Conservation (phyloP, 53 echinoderm and acorn worm genomes). For the Holothuria leucospilota region DNA sequence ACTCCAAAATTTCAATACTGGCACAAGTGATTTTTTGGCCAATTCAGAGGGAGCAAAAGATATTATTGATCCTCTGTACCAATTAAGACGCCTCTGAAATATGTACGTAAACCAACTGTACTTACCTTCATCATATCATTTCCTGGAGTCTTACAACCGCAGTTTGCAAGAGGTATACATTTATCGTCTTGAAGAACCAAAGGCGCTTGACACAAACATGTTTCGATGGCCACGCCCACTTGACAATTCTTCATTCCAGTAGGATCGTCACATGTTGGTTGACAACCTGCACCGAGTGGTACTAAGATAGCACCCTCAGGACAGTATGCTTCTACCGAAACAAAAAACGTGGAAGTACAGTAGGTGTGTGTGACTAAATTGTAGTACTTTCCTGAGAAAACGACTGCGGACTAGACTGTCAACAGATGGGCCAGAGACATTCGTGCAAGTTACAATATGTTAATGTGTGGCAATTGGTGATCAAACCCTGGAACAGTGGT, state of each 20-base stretch:
- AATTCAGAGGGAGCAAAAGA: too few relatives aligned
- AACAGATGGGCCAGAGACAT: too few relatives aligned
- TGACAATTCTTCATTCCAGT: neutral
- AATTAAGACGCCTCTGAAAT: too few relatives aligned
- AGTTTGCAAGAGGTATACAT: neutral
- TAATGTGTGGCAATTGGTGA: too few relatives aligned
- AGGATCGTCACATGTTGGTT: neutral
- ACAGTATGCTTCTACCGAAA: neutral
- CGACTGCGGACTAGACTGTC: too few relatives aligned
- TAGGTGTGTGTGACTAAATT: too few relatives aligned
- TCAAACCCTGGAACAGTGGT: too few relatives aligned
- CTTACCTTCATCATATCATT: conserved; percentile 1
- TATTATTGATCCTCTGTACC: too few relatives aligned
- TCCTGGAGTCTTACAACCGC: neutral
- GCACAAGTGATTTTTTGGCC: too few relatives aligned
- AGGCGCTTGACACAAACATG: neutral
- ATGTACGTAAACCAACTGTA: neutral
- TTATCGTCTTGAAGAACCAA: neutral
- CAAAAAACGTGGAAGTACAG: neutral
- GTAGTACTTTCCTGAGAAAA: too few relatives aligned
- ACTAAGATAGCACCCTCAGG: neutral
- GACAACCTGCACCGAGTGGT: conserved; percentile 6
- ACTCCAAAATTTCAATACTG: too few relatives aligned
- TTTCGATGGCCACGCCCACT: neutral
- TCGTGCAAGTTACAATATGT: too few relatives aligned